A percentile compares a stretch with the other conserved stretches of the same genome.
These are phyloP conservation scores for Geococcyx californianus DNA, from an alignment of 2,113 vertebrate genomes.

Conservation along the genomic window DNA sequence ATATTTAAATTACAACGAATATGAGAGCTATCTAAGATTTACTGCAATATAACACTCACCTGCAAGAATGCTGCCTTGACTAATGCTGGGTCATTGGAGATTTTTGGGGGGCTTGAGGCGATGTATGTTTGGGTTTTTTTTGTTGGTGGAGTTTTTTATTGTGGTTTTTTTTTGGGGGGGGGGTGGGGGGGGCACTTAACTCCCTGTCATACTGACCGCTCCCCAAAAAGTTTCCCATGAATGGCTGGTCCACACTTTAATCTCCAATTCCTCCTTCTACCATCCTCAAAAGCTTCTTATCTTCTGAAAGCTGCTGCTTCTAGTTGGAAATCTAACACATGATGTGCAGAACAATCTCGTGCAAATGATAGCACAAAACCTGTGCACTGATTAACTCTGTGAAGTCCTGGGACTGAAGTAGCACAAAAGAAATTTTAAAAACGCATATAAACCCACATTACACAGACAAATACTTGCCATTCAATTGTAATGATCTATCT, in stretches of 20 bases:
- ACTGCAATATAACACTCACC: not conserved
- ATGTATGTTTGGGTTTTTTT: not conserved
- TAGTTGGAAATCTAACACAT: not conserved
- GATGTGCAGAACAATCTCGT: not conserved
- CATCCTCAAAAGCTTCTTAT: not conserved
- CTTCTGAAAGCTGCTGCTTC: not conserved
- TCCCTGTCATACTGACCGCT: not conserved
- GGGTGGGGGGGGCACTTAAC: no score
- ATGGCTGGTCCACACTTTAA: not conserved
- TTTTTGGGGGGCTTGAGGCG: rapidly evolving
- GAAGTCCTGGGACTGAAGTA: not conserved
- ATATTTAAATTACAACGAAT: not conserved
- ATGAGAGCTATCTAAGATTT: not conserved
- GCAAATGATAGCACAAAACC: not conserved
- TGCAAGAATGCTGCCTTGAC: not conserved
- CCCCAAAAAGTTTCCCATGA: not conserved
- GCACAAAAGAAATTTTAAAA: not conserved
- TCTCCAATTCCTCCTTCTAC: not conserved
- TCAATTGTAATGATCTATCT: not conserved
- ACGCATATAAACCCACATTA: not conserved
- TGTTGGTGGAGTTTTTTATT: not conserved
- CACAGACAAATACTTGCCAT: not conserved
- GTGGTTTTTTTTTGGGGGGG: no score
- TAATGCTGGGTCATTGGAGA: not conserved
- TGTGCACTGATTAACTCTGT: not conserved